Conservation (phyloP, 2,888 invertebrate species). For the Drosophila trichaetosa region DNA sequence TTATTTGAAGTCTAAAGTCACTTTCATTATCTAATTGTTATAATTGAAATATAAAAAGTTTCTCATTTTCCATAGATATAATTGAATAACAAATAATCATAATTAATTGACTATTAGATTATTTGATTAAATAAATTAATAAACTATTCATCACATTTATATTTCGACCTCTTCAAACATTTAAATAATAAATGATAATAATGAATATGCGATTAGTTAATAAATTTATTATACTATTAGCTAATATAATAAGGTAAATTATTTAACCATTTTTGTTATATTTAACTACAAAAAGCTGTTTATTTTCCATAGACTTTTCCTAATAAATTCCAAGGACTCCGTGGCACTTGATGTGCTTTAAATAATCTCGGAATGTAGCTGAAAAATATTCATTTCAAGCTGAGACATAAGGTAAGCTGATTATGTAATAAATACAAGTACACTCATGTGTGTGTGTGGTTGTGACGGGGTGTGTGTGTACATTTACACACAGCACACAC, state of each 20-base stretch:
- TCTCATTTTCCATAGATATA: no score
- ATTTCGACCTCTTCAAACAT: background rate
- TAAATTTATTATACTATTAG: background rate
- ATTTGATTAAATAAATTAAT: background rate
- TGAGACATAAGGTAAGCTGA: constrained; percentile 71
- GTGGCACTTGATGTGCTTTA: constrained; percentile 45
- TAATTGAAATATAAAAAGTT: no score
- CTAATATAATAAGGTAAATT: background rate
- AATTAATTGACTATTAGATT: no score
- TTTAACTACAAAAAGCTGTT: background rate
- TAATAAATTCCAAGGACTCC: constrained; percentile 20
- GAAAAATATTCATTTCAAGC: constrained; percentile 42
- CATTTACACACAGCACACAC: constrained; percentile 58
- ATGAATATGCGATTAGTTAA: background rate
- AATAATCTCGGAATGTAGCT: constrained; percentile 55
- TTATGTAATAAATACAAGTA: constrained; percentile 63
- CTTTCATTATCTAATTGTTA: background rate
- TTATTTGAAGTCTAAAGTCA: background rate
- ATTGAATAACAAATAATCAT: no score
- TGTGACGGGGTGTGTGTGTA: constrained; percentile 15
- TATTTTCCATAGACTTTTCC: background rate
- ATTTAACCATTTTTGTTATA: background rate
- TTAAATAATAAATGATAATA: background rate
- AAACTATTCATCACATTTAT: background rate
- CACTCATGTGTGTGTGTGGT: background rate